Evolutionary conservation across 2,113 vertebrate genomes (phyloP).

Genomic region (Diglossa brunneiventris): DNA sequence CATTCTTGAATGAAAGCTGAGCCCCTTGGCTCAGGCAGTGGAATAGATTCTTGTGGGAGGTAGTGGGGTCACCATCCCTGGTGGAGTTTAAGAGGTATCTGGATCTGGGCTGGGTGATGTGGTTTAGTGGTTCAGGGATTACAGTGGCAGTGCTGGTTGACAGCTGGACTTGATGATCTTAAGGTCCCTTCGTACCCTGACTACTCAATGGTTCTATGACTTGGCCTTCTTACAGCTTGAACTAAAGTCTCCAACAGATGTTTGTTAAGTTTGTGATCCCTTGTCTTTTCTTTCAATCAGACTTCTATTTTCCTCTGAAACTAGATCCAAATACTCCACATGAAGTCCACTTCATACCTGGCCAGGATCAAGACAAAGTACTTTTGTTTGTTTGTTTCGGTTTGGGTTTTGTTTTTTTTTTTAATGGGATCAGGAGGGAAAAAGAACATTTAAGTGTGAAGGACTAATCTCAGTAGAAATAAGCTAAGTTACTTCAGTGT

Average conservation of each 20-base stretch:
- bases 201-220: background rate
- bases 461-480: background rate
- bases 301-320: background rate
- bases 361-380: background rate
- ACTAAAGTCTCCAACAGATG: background rate
- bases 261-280: background rate
- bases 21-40: background rate
- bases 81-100: background rate
- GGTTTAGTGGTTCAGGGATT: background rate
- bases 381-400: background rate
- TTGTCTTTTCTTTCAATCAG: background rate
- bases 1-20: background rate
- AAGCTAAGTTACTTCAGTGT: background rate
- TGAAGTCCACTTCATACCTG: background rate
- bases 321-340: background rate
- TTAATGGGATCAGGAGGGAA: background rate
- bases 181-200: background rate
- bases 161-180: background rate
- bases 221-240: background rate
- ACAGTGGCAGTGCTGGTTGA: background rate
- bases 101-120: background rate
- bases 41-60: background rate
- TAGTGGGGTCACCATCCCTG: background rate
- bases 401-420: background rate
- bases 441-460: background rate